Evolutionary conservation across 2,888 invertebrate genomes (phyloP).

Genomic region (Thecophora atra): DNA sequence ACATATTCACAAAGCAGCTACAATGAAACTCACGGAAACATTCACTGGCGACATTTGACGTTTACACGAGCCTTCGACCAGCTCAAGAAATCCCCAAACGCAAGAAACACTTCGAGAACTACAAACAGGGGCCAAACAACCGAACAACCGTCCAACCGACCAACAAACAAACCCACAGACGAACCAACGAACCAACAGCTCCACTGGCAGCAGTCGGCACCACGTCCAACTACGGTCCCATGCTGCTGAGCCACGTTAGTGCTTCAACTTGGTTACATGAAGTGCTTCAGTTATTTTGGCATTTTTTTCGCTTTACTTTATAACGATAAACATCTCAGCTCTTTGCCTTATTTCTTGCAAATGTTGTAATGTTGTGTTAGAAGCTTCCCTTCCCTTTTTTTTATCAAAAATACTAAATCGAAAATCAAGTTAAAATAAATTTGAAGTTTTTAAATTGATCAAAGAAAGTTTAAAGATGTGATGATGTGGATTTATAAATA

Average conservation of each 20-base stretch:
- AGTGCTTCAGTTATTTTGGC: neutral
- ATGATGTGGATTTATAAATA: no score
- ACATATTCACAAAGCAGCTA: slow-evolving; percentile 21
- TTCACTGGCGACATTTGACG: slow-evolving; percentile 33
- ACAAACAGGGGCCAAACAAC: neutral
- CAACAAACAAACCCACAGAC: neutral
- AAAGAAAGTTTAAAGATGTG: no score
- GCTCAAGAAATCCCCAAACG: neutral
- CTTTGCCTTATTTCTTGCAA: neutral
- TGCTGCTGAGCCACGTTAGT: neutral
- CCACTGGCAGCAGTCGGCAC: neutral
- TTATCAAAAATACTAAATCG: no score
- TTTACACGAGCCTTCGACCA: slow-evolving; percentile 26
- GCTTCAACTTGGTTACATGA: slow-evolving; percentile 19
- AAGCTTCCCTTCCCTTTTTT: no score
- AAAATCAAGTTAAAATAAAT: no score
- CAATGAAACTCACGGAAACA: slow-evolving; percentile 7
- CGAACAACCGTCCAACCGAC: neutral
- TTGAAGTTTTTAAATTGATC: no score
- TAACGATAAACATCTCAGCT: neutral
- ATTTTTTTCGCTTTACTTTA: neutral
- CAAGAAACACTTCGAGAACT: neutral
- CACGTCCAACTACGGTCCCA: no score
- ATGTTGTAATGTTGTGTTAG: neutral
- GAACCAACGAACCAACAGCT: neutral